Percentiles rank a stretch among this genome's conserved stretches.
Conservation (phyloP, 2,888 invertebrate species). For the Chirona hameri region DNA sequence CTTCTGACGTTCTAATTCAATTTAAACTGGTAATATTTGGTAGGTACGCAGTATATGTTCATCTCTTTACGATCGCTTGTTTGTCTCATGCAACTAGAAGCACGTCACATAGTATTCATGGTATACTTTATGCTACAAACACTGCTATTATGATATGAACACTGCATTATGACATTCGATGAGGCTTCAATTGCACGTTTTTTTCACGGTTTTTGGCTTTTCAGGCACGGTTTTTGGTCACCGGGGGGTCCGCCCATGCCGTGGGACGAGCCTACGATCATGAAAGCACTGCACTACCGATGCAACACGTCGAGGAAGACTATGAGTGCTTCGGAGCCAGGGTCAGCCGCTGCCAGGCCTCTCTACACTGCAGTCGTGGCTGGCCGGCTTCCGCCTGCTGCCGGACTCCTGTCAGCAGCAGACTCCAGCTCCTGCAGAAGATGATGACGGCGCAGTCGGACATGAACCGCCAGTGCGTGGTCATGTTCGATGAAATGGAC, state of each 20-base stretch:
- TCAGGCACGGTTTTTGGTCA: background rate
- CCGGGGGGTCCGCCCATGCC: background rate
- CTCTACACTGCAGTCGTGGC: background rate
- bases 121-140: background rate
- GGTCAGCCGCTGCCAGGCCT: background rate
- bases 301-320: background rate
- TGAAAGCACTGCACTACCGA: background rate
- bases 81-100: no score
- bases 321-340: background rate
- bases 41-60: background rate
- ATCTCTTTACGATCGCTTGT: no score
- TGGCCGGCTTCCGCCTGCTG: background rate
- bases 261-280: background rate
- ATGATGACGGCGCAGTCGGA: background rate
- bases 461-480: background rate
- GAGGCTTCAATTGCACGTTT: background rate
- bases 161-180: no score
- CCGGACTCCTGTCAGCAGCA: background rate
- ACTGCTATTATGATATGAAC: background rate
- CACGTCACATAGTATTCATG: background rate
- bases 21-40: no score
- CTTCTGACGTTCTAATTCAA: no score
- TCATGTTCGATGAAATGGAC: slow-evolving; percentile 22
- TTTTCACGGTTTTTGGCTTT: background rate
- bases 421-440: background rate